Percentiles rank a stretch among this genome's conserved stretches.
phyloP scores from a whole-genome alignment of 2,888 invertebrate genomes.

The Belgica antarctica region DNA sequence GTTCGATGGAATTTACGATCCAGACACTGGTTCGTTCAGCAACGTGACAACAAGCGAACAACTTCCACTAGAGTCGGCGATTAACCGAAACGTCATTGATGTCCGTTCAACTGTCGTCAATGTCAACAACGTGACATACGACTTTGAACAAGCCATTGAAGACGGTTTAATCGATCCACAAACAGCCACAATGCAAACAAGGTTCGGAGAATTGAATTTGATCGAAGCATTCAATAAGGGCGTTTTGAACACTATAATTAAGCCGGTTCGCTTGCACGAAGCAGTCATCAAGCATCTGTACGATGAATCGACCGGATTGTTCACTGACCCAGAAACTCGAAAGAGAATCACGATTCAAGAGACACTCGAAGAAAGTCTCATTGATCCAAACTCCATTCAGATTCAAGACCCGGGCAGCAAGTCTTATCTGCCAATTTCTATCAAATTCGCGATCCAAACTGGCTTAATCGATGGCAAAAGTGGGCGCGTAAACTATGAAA shows the following conservation, averaged over 20 bases:
- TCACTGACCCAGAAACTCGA: constrained; percentile 78
- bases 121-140: constrained; percentile 32
- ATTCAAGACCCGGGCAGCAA: constrained; percentile 76
- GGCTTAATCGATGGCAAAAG: constrained; percentile 69
- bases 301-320: constrained; percentile 71
- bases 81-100: constrained; percentile 39
- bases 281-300: constrained; percentile 78
- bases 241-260: constrained; percentile 73
- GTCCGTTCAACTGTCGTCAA: constrained; percentile 32
- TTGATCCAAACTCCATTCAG: constrained; percentile 81
- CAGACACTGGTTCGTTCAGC: constrained; percentile 58
- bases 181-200: not conserved
- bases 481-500: constrained; percentile 45
- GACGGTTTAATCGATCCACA: constrained; percentile 63
- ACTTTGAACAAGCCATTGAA: constrained; percentile 61
- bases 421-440: constrained; percentile 71
- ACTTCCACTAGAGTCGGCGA: constrained; percentile 36
- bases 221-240: constrained; percentile 82
- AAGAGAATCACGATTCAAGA: constrained; percentile 75
- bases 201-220: constrained; percentile 61
- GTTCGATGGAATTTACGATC: constrained; percentile 60
- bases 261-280: constrained; percentile 77
- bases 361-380: constrained; percentile 75
- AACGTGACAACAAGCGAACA: constrained; percentile 32
- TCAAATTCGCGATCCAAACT: constrained; percentile 74